A percentile compares a stretch with the other conserved stretches of the same genome.
Evolutionary conservation across 2,888 invertebrate genomes (phyloP).

Genomic region (Abrostola tripartita): DNA sequence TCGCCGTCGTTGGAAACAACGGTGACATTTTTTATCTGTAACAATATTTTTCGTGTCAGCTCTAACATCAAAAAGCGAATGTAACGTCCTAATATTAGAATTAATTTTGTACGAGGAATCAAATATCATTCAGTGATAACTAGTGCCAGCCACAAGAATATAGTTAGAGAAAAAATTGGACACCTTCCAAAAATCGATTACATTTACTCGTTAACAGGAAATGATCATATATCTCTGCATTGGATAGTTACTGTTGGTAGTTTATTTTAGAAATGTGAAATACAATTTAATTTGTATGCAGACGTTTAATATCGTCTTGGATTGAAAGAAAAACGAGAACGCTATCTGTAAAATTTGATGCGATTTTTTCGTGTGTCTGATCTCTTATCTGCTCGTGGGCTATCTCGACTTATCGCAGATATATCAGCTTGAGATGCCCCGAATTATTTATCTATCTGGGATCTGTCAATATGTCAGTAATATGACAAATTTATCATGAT

Average conservation of each 20-base stretch:
- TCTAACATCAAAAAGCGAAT: constrained; percentile 61
- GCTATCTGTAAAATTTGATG: constrained; percentile 44
- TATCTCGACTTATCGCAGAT: constrained; percentile 72
- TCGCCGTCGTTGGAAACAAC: constrained; percentile 28
- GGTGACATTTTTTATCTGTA: constrained; percentile 31
- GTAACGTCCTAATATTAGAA: constrained; percentile 80
- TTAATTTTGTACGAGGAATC: constrained; percentile 80
- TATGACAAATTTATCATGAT: constrained; percentile 75
- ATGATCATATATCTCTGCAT: constrained; percentile 71
- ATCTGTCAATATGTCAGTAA: constrained; percentile 82
- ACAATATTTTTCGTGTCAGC: constrained; percentile 54
- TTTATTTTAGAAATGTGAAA: constrained; percentile 62
- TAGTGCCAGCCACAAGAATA: constrained; percentile 78
- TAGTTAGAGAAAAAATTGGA: constrained; percentile 75
- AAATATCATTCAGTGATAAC: constrained; percentile 81
- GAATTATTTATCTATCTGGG: constrained; percentile 71
- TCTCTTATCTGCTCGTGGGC: constrained; percentile 58
- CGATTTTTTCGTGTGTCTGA: constrained; percentile 41
- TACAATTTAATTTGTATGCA: constrained; percentile 55
- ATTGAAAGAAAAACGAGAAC: constrained; percentile 50
- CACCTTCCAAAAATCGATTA: constrained; percentile 83
- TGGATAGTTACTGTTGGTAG: constrained; percentile 56
- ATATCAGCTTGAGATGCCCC: constrained; percentile 57
- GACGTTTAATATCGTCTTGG: constrained; percentile 27
- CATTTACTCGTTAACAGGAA: constrained; percentile 81